Evolutionary conservation across 2,113 vertebrate genomes (phyloP).

Genomic region (Cavia aperea): DNA sequence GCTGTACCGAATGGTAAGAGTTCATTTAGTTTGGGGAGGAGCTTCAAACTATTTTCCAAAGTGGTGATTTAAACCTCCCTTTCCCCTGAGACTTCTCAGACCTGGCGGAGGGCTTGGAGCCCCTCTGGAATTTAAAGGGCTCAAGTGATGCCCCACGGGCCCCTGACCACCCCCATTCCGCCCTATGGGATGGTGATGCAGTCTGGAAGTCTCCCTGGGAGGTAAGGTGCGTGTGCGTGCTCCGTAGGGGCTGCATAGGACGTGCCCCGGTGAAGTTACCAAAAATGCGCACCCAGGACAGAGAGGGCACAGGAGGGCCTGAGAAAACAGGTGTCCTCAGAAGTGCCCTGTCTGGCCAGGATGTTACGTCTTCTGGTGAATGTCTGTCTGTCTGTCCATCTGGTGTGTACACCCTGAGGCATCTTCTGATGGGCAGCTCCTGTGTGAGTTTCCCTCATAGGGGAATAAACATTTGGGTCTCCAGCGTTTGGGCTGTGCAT

Average conservation of each 20-base stretch:
- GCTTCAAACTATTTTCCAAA: neutral
- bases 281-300: fast-evolving
- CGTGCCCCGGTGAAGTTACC: neutral
- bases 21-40: neutral
- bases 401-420: neutral
- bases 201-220: neutral
- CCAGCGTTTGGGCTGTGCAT: neutral
- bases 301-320: neutral
- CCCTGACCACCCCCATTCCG: neutral
- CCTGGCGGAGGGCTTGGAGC: neutral
- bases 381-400: neutral
- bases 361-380: neutral
- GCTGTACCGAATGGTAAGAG: neutral
- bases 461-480: neutral
- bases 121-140: neutral
- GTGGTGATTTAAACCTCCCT: neutral
- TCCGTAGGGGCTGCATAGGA: neutral
- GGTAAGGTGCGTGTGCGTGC: neutral
- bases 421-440: neutral
- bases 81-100: neutral
- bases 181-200: neutral
- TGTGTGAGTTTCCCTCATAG: neutral
- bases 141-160: neutral
- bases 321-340: neutral
- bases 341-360: neutral